Conservation (phyloP, 2,113 vertebrate genomes). For the Myotis davidii region DNA sequence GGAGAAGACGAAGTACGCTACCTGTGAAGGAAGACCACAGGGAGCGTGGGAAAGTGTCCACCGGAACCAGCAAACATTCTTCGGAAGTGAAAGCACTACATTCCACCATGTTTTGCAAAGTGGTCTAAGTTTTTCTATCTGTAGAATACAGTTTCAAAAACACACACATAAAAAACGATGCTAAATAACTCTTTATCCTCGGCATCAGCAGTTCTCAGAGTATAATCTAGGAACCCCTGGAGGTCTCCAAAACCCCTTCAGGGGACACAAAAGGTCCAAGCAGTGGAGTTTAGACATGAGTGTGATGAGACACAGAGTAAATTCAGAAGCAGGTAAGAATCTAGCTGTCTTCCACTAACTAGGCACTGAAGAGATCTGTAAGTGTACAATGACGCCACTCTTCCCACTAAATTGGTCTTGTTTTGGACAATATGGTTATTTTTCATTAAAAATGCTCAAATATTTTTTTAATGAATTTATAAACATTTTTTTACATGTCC, state of each 20-base stretch:
- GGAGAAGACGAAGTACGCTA: not conserved
- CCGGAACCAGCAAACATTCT: not conserved
- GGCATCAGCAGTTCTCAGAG: not conserved
- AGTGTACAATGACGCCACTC: not conserved
- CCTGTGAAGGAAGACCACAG: not conserved
- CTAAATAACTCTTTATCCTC: not conserved
- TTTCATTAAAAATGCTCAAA: conserved; percentile 36
- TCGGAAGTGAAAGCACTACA: not conserved
- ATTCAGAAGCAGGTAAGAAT: not conserved
- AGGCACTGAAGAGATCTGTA: not conserved
- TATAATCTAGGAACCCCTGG: not conserved
- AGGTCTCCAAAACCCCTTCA: not conserved
- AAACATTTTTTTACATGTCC: not conserved
- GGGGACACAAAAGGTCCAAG: not conserved
- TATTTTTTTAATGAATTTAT: not conserved
- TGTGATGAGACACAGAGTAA: not conserved
- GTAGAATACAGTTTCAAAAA: not conserved
- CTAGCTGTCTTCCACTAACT: not conserved
- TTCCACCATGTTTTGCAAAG: not conserved
- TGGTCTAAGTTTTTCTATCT: not conserved
- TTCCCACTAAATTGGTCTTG: not conserved
- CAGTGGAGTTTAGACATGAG: not conserved
- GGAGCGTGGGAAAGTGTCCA: not conserved
- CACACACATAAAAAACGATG: not conserved
- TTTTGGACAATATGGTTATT: not conserved